Evolutionary conservation across 2,113 vertebrate genomes (phyloP).

Genomic region (Varanus komodoensis): DNA sequence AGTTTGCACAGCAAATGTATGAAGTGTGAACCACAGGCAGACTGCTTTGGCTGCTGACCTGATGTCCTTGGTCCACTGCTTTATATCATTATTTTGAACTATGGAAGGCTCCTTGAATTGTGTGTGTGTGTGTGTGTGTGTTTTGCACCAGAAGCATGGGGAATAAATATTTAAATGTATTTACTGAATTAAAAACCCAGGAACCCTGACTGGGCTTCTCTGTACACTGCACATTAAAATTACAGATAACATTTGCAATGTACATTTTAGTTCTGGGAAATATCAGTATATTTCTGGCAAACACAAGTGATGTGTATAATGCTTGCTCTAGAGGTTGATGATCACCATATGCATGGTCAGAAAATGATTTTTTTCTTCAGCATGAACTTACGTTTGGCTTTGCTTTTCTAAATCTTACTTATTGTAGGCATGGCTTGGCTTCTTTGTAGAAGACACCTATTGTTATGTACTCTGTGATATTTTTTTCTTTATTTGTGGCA

Average conservation of each 20-base stretch:
- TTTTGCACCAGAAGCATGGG: neutral
- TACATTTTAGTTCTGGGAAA: neutral
- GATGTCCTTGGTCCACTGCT: neutral
- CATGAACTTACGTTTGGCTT: neutral
- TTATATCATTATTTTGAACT: too few species aligned
- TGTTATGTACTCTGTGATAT: neutral
- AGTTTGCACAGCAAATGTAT: neutral
- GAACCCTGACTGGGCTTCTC: neutral
- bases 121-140: neutral
- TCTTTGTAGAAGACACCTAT: neutral
- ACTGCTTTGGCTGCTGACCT: neutral
- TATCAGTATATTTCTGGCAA: neutral
- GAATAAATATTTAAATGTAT: neutral
- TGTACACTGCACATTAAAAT: neutral
- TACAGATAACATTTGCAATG: neutral
- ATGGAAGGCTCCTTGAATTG: too few species aligned
- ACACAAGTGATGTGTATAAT: neutral
- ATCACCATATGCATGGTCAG: neutral
- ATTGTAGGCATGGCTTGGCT: neutral
- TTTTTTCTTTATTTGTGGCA: neutral
- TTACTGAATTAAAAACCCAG: neutral
- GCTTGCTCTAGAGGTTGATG: neutral
- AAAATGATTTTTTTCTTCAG: neutral
- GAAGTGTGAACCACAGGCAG: neutral
- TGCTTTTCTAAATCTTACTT: neutral